A percentile compares a stretch with the other conserved stretches of the same genome.
These are phyloP conservation scores for Orthosia gothica DNA, from an alignment of 2,888 invertebrate genomes.

Conservation along the genomic window DNA sequence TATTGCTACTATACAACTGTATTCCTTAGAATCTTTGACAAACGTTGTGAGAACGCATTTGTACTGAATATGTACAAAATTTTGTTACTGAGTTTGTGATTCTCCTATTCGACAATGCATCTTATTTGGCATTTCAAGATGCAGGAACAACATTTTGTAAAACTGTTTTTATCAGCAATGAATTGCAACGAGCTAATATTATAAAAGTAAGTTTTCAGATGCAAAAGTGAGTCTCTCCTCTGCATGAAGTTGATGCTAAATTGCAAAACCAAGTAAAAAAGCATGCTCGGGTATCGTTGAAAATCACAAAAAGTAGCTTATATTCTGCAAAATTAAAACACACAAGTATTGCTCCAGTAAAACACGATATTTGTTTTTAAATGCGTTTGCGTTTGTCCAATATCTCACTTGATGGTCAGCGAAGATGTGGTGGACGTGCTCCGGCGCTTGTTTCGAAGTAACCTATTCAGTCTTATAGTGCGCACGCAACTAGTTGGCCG, in stretches of 20 bases:
- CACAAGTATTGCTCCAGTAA: too few relatives aligned
- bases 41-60: constrained; percentile 14
- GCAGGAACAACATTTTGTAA: not conserved
- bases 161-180: not conserved
- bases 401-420: not conserved
- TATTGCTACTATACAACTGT: not conserved
- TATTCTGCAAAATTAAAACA: too few relatives aligned
- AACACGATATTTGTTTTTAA: too few relatives aligned
- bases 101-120: constrained; percentile 21
- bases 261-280: not conserved
- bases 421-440: not conserved
- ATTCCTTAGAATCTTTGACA: constrained; percentile 14
- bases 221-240: not conserved
- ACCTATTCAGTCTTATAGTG: not conserved
- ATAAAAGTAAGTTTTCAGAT: not conserved
- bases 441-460: not conserved
- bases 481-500: too few relatives aligned
- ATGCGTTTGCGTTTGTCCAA: not conserved
- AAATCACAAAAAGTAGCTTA: too few relatives aligned
- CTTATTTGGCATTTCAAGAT: constrained; percentile 30
- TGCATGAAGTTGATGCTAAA: not conserved
- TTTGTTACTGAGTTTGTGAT: constrained; percentile 22
- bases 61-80: constrained; percentile 27
- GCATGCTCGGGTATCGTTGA: too few relatives aligned
- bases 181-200: not conserved